These are phyloP conservation scores for Solen grandis DNA, from an alignment of 1,140 invertebrate species.

Conservation along the genomic window DNA sequence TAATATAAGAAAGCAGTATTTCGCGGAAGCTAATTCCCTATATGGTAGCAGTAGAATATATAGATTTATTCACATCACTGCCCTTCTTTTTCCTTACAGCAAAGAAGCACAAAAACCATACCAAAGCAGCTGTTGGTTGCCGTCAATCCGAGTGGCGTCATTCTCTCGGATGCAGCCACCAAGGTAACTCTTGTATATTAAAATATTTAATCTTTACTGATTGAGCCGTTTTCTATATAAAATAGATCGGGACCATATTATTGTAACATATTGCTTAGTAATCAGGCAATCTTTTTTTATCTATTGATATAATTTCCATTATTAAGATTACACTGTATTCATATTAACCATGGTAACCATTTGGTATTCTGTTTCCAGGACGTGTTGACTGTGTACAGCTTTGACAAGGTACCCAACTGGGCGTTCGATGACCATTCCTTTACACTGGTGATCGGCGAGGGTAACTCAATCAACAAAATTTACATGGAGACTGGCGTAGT, in stretches of 20 bases:
- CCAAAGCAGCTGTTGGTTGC: constrained; percentile 73
- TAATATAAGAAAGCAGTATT: no score
- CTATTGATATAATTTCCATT: not conserved
- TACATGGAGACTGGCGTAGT: constrained; percentile 74
- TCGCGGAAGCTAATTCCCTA: no score
- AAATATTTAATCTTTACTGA: not conserved
- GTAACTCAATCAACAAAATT: constrained; percentile 58
- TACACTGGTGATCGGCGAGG: constrained; percentile 69
- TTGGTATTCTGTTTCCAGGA: constrained; percentile 54
- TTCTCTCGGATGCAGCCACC: constrained; percentile 64
- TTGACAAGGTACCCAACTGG: constrained; percentile 75
- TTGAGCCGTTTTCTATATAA: not conserved
- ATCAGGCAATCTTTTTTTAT: not conserved
- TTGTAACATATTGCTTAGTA: not conserved
- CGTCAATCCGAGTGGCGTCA: constrained; percentile 71
- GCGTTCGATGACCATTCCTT: constrained; percentile 74
- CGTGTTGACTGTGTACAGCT: constrained; percentile 66
- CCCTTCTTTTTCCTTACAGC: constrained; percentile 67
- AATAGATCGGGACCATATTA: not conserved
- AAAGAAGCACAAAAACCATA: constrained; percentile 67
- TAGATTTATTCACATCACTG: no score
- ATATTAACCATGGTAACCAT: no score
- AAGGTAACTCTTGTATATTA: constrained; percentile 61
- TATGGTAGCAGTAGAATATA: no score
- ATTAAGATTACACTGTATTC: no score